Percentiles rank a stretch among this genome's conserved stretches.
Evolutionary conservation across 2,888 invertebrate species (phyloP).

Genomic region (Deilephila elpenor): DNA sequence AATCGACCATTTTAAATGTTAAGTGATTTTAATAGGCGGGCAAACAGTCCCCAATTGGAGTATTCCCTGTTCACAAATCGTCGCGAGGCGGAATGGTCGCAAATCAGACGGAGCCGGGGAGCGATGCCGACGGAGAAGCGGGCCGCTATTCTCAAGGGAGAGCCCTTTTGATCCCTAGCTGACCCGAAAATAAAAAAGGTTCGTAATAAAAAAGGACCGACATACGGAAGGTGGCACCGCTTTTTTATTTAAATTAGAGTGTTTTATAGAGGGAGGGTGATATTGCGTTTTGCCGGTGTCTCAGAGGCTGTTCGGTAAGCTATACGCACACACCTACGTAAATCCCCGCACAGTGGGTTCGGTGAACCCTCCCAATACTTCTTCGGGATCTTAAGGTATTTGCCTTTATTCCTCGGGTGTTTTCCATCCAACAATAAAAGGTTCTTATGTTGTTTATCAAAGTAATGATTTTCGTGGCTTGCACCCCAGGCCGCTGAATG

Average conservation of each 20-base stretch:
- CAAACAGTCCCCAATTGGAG: constrained; percentile 80
- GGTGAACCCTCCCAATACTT: constrained; percentile 69
- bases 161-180: constrained; percentile 84
- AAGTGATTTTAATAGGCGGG: constrained; percentile 82
- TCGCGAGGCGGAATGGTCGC: constrained; percentile 78
- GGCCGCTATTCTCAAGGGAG: constrained; percentile 71
- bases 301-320: constrained; percentile 73
- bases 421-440: constrained; percentile 51
- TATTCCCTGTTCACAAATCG: constrained; percentile 83
- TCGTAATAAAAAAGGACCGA: constrained; percentile 83
- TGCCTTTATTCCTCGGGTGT: constrained; percentile 57
- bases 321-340: constrained; percentile 66
- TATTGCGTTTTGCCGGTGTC: constrained; percentile 83
- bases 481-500: constrained; percentile 34
- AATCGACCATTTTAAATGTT: constrained; percentile 62
- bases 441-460: constrained; percentile 44
- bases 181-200: constrained; percentile 85
- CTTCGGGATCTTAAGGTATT: constrained; percentile 63
- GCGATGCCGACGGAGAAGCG: constrained; percentile 47
- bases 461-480: constrained; percentile 47
- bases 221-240: constrained; percentile 85
- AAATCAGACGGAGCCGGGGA: constrained; percentile 75
- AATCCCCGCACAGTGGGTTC: constrained; percentile 61
- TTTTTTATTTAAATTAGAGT: constrained; percentile 85
- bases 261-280: constrained; percentile 83